Conservation (phyloP, 2,888 invertebrate species). For the Patella depressa region DNA sequence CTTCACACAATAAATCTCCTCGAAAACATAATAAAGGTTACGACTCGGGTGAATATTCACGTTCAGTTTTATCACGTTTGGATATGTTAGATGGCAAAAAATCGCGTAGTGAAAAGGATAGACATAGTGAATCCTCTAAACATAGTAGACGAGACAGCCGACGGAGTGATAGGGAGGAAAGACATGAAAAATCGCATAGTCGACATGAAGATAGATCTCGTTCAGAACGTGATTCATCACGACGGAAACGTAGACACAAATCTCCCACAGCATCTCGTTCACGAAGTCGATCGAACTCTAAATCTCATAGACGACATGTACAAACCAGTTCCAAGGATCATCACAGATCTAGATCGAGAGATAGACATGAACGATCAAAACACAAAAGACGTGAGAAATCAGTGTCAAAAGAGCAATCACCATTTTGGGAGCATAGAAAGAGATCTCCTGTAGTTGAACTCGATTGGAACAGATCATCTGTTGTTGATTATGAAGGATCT, state of each 20-base stretch:
- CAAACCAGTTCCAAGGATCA: background rate
- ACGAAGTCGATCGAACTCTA: background rate
- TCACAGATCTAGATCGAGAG: background rate
- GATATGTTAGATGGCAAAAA: slow-evolving; percentile 55
- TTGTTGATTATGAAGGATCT: background rate
- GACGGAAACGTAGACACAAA: background rate
- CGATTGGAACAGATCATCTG: background rate
- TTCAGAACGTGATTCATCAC: slow-evolving; percentile 26
- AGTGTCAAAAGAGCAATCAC: background rate
- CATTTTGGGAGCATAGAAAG: background rate
- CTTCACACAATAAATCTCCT: background rate
- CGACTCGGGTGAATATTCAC: slow-evolving; percentile 14
- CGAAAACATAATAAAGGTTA: background rate
- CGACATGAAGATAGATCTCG: slow-evolving; percentile 26
- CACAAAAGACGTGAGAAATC: background rate
- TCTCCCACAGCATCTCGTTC: background rate
- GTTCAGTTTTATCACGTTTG: background rate
- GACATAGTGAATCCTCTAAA: slow-evolving; percentile 61
- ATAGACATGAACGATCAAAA: background rate
- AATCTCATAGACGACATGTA: background rate
- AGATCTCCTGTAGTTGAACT: background rate
- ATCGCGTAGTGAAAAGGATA: slow-evolving; percentile 67
- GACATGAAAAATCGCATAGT: slow-evolving; percentile 22
- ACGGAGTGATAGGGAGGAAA: slow-evolving; percentile 36
- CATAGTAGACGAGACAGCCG: slow-evolving; percentile 23